Conservation (phyloP, 2,797 vertebrate species). For the Manis crassicaudata region DNA sequence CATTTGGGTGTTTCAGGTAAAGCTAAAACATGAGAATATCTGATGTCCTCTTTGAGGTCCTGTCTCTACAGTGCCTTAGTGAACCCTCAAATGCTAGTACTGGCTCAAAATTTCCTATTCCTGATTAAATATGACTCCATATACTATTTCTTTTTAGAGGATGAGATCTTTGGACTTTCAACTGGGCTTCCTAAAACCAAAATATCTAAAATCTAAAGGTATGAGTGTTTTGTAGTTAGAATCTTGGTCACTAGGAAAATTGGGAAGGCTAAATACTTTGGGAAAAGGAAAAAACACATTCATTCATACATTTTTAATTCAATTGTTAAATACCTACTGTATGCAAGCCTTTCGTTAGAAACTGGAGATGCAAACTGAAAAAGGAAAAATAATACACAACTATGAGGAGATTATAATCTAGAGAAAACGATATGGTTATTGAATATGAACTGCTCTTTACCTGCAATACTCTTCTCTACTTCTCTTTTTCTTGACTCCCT, state of each 20-base stretch:
- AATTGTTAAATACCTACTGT: neutral
- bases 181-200: neutral
- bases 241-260: neutral
- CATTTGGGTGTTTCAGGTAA: neutral
- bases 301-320: neutral
- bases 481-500: neutral
- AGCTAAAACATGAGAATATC: neutral
- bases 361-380: neutral
- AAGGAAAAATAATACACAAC: constrained; percentile 13
- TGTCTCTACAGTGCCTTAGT: neutral
- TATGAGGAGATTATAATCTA: neutral
- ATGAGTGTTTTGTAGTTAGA: neutral
- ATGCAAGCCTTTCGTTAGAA: neutral
- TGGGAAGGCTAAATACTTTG: neutral
- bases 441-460: neutral
- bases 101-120: neutral
- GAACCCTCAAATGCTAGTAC: neutral
- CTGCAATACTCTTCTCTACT: neutral
- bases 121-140: neutral
- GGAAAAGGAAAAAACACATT: neutral
- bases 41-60: constrained; percentile 1
- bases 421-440: neutral
- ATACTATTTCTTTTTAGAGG: neutral
- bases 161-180: neutral
- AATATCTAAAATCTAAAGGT: neutral